Percentiles rank a stretch among this genome's conserved stretches.
Evolutionary conservation across 2,113 vertebrate species (phyloP).

Genomic region (Apeltes quadracus): DNA sequence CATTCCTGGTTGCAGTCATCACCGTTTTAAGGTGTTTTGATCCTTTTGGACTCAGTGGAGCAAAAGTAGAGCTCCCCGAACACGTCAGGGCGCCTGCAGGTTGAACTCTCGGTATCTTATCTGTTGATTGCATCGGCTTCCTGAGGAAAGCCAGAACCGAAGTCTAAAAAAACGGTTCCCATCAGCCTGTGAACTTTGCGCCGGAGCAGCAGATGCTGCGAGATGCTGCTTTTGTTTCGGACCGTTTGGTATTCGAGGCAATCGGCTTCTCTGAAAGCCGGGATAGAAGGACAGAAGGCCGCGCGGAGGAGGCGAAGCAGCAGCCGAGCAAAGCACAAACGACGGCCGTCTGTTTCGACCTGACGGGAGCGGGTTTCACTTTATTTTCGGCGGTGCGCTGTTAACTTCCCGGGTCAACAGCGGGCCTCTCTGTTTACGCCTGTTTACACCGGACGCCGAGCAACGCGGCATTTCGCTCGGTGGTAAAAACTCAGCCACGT

Average conservation of each 20-base stretch:
- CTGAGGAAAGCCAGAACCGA: conserved; percentile 41
- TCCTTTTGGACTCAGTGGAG: background rate
- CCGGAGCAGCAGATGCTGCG: conserved; percentile 14
- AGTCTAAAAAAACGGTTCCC: conserved; percentile 3
- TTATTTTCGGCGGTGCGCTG: background rate
- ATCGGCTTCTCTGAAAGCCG: too few species aligned
- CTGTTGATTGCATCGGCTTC: conserved; percentile 35
- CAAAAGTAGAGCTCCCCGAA: background rate
- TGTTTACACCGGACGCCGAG: background rate
- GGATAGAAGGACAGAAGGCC: too few species aligned
- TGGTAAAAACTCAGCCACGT: background rate
- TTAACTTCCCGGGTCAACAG: background rate
- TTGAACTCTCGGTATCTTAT: conserved; percentile 36
- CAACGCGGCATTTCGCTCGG: background rate
- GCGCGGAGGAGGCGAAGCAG: background rate
- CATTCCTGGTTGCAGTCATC: background rate
- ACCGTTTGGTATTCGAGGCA: conserved; percentile 48
- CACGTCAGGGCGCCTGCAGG: background rate
- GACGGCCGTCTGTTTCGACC: background rate
- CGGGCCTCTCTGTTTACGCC: background rate
- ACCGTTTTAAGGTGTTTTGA: conserved; percentile 2
- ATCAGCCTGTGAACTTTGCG: conserved; percentile 1
- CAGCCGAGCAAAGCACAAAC: background rate
- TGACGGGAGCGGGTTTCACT: conserved; percentile 1
- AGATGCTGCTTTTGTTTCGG: conserved; percentile 31